A percentile compares a stretch with the other conserved stretches of the same genome.
Evolutionary conservation across 2,888 invertebrate species (phyloP).

Genomic region (Koerneria pararmatus): DNA sequence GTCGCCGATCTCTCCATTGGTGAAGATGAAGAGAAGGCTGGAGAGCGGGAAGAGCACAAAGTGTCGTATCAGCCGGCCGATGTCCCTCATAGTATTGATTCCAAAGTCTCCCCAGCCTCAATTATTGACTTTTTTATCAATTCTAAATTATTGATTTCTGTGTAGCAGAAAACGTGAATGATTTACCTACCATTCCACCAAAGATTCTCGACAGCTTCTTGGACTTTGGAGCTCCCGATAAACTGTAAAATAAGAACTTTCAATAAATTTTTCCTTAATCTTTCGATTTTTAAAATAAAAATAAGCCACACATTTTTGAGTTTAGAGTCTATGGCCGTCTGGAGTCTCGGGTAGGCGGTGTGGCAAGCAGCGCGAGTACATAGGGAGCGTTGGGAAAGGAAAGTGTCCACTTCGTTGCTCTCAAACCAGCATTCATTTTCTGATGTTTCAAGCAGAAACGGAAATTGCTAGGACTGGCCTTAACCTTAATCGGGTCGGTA

Average conservation of each 20-base stretch:
- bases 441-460: no score
- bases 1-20: conserved; percentile 25
- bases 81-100: conserved; percentile 27
- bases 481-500: no score
- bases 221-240: conserved; percentile 32
- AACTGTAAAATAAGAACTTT: conserved; percentile 20
- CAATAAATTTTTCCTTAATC: not conserved
- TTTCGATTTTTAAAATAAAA: not conserved
- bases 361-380: not conserved
- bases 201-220: conserved; percentile 30
- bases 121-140: not conserved
- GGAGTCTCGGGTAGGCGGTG: conserved; percentile 36
- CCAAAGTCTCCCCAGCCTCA: conserved; percentile 40
- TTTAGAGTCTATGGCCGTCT: conserved; percentile 39
- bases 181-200: conserved; percentile 30
- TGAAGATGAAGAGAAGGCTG: conserved; percentile 29
- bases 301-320: conserved; percentile 31
- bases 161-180: not conserved
- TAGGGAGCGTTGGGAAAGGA: conserved; percentile 13
- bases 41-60: conserved; percentile 33
- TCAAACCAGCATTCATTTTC: no score
- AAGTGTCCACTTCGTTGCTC: no score
- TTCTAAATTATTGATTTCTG: not conserved
- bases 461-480: no score
- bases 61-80: conserved; percentile 31